Percentiles rank a stretch among this genome's conserved stretches.
Conservation (phyloP, 1,140 invertebrate species). For the Dendroctonus valens region DNA sequence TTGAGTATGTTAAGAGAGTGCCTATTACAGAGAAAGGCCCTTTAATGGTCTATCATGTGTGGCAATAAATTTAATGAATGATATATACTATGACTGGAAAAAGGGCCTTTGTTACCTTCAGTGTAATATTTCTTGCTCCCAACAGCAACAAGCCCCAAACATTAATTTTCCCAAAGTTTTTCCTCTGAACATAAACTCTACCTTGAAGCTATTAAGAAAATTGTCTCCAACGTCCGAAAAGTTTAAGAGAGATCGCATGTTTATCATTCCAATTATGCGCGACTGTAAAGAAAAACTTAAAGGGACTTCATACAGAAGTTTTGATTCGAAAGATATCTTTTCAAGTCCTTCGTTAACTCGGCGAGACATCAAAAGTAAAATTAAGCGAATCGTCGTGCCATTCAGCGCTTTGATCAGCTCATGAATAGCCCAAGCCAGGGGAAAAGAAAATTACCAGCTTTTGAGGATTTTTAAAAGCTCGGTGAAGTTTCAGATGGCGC, state of each 20-base stretch:
- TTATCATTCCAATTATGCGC: slow-evolving; percentile 10
- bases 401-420: slow-evolving; percentile 16
- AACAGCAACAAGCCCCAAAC: too few relatives aligned
- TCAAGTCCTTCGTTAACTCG: slow-evolving; percentile 20
- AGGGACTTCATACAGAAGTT: slow-evolving; percentile 12
- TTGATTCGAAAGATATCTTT: slow-evolving; percentile 14
- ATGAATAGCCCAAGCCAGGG: slow-evolving; percentile 19
- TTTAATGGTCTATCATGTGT: not conserved
- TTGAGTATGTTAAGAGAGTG: slow-evolving; percentile 6
- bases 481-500: too few relatives aligned
- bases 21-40: slow-evolving; percentile 1
- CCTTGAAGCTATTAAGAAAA: too few relatives aligned
- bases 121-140: too few relatives aligned
- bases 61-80: too few relatives aligned
- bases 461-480: slow-evolving; percentile 3
- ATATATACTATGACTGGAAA: too few relatives aligned
- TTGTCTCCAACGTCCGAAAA: too few relatives aligned
- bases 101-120: too few relatives aligned
- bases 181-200: too few relatives aligned
- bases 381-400: slow-evolving; percentile 23
- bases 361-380: slow-evolving; percentile 25
- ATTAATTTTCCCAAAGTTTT: too few relatives aligned
- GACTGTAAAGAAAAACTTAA: slow-evolving; percentile 4
- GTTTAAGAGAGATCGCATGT: slow-evolving; percentile 2
- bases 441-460: slow-evolving; percentile 25